Evolutionary conservation across 2,888 invertebrate species (phyloP).

Genomic region (Athrips mouffetella): DNA sequence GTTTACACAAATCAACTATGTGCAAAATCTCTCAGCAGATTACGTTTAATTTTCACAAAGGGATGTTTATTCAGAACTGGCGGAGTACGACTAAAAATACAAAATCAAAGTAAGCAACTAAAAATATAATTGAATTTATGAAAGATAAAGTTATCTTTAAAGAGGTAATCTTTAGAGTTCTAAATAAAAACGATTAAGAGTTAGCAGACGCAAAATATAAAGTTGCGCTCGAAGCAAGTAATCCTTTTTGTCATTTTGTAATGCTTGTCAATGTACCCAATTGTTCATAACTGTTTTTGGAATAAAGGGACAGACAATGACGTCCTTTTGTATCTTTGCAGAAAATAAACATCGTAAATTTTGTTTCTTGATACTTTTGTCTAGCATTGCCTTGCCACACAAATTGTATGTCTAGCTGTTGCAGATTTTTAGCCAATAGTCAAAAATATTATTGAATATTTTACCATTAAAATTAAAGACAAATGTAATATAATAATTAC

Average conservation of each 20-base stretch:
- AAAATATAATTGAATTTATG: background rate
- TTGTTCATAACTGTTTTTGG: slow-evolving; percentile 62
- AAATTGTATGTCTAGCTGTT: slow-evolving; percentile 42
- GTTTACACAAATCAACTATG: slow-evolving; percentile 56
- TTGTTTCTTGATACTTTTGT: slow-evolving; percentile 54
- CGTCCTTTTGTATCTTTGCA: slow-evolving; percentile 60
- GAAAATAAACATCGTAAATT: slow-evolving; percentile 69
- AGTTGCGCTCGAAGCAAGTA: slow-evolving; percentile 37
- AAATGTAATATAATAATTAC: background rate
- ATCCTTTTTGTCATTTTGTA: slow-evolving; percentile 68
- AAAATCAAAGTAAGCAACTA: slow-evolving; percentile 27
- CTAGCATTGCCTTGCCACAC: slow-evolving; percentile 54
- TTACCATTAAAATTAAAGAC: too few species aligned
- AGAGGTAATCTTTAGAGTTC: background rate
- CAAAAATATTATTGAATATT: too few species aligned
- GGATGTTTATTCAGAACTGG: slow-evolving; percentile 58
- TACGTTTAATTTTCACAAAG: slow-evolving; percentile 41
- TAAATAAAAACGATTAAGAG: background rate
- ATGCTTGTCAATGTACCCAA: slow-evolving; percentile 69
- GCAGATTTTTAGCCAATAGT: too few species aligned
- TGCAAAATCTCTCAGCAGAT: slow-evolving; percentile 53
- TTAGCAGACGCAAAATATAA: slow-evolving; percentile 20
- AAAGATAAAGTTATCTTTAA: background rate
- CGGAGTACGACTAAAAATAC: slow-evolving; percentile 61
- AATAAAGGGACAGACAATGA: slow-evolving; percentile 62